A percentile compares a stretch with the other conserved stretches of the same genome.
These are phyloP conservation scores for Alviniconcha strummeri DNA, from an alignment of 2,888 invertebrate genomes.

Conservation along the genomic window DNA sequence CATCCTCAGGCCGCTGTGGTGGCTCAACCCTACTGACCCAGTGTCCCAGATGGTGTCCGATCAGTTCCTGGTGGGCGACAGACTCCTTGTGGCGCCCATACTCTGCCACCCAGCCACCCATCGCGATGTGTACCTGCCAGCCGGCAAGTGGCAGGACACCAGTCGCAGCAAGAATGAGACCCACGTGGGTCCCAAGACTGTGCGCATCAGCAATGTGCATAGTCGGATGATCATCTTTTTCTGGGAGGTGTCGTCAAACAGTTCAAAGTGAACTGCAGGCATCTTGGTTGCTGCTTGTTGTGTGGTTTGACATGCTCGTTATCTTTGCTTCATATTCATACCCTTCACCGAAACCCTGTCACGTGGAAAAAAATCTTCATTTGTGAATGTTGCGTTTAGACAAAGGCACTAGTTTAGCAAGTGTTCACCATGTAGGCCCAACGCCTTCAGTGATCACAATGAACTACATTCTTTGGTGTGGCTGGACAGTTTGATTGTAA, in stretches of 20 bases:
- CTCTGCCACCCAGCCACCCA: slow-evolving; percentile 36
- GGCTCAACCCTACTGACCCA: slow-evolving; percentile 40
- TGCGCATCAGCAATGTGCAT: not conserved
- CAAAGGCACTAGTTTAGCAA: no score
- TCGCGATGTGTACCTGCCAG: slow-evolving; percentile 43
- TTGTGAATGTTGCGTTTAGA: no score
- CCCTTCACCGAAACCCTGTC: no score
- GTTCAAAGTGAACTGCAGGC: no score
- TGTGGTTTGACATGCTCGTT: no score
- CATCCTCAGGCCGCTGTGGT: slow-evolving; percentile 46
- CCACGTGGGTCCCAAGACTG: not conserved
- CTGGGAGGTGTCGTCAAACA: not conserved
- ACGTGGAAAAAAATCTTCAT: no score
- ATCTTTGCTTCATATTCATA: no score
- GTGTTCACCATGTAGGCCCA: no score
- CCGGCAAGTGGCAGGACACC: slow-evolving; percentile 39
- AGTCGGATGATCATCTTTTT: slow-evolving; percentile 12
- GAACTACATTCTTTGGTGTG: no score
- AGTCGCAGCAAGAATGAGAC: not conserved
- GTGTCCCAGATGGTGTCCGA: slow-evolving; percentile 41
- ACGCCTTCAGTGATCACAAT: no score
- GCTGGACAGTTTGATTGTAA: no score
- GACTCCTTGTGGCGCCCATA: slow-evolving; percentile 45
- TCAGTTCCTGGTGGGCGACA: slow-evolving; percentile 45
- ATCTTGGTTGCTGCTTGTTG: no score